Evolutionary conservation across 2,888 invertebrate species (phyloP).

Genomic region (Callyntrura guangdongensis): DNA sequence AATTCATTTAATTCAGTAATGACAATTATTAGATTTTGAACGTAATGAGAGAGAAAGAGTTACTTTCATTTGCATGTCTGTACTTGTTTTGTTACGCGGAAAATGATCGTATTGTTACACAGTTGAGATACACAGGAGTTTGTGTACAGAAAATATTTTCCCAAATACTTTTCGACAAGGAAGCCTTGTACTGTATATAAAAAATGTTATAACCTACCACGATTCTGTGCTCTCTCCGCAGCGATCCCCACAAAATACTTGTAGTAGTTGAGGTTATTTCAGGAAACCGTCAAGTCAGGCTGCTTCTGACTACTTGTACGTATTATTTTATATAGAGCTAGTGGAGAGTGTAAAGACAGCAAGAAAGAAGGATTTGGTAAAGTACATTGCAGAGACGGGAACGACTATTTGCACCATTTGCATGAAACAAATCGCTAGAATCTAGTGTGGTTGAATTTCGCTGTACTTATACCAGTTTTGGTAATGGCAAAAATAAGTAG

Average conservation of each 20-base stretch:
- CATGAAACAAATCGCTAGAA: constrained; percentile 2
- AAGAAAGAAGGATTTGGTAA: constrained; percentile 11
- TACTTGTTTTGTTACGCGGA: too few species aligned
- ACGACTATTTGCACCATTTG: constrained; percentile 8
- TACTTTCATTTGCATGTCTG: neutral
- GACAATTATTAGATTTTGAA: neutral
- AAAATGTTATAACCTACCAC: neutral
- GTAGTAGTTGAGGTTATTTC: constrained; percentile 29
- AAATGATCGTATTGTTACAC: too few species aligned
- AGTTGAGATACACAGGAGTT: too few species aligned
- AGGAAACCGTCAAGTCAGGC: constrained; percentile 29
- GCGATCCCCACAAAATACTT: constrained; percentile 2
- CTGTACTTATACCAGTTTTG: neutral
- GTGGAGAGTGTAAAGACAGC: neutral
- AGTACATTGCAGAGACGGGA: neutral
- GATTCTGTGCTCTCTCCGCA: constrained; percentile 14
- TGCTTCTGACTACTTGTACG: constrained; percentile 5
- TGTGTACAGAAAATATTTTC: neutral
- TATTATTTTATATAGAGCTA: neutral
- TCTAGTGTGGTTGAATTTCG: neutral
- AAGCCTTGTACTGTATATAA: neutral
- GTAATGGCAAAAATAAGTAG: neutral
- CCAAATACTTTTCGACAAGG: neutral
- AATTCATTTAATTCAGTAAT: neutral
- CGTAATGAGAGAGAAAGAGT: neutral